Conservation (phyloP, 37 sponge, comb jelly and placozoan genomes). For the Theonella swinhoei region DNA sequence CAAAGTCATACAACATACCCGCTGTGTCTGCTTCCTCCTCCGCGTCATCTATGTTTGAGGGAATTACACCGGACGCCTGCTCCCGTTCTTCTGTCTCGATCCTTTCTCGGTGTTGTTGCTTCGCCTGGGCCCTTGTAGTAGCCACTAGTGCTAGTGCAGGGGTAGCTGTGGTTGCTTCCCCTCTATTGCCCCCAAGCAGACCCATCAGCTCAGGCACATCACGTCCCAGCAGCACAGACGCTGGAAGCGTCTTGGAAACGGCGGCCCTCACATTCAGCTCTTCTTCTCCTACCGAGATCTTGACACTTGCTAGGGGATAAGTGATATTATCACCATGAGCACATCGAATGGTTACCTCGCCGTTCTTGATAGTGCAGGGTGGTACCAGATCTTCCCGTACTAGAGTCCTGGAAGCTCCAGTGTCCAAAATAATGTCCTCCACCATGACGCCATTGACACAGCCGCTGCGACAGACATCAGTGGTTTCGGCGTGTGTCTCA, state of each 20-base stretch:
- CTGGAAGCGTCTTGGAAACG: slow-evolving; percentile 23
- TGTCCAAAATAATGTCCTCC: no score
- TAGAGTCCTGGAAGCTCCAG: slow-evolving; percentile 36
- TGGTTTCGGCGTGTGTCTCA: no score
- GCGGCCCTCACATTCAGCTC: no score
- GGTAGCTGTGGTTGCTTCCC: no score
- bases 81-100: no score
- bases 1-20: no score
- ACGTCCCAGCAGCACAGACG: slow-evolving; percentile 34
- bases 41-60: no score
- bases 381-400: slow-evolving; percentile 45
- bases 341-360: slow-evolving; percentile 27
- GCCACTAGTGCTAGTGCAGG: neutral
- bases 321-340: slow-evolving; percentile 29
- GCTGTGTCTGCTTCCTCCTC: no score
- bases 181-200: neutral
- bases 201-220: slow-evolving; percentile 5
- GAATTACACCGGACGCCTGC: no score
- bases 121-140: slow-evolving; percentile 11
- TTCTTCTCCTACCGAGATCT: no score
- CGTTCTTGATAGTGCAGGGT: neutral
- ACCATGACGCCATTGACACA: no score
- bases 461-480: no score
- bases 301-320: slow-evolving; percentile 21
- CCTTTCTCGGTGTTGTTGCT: slow-evolving; percentile 5